These are phyloP conservation scores for Diploptera punctata DNA, from an alignment of 2,888 invertebrate genomes.

Conservation along the genomic window DNA sequence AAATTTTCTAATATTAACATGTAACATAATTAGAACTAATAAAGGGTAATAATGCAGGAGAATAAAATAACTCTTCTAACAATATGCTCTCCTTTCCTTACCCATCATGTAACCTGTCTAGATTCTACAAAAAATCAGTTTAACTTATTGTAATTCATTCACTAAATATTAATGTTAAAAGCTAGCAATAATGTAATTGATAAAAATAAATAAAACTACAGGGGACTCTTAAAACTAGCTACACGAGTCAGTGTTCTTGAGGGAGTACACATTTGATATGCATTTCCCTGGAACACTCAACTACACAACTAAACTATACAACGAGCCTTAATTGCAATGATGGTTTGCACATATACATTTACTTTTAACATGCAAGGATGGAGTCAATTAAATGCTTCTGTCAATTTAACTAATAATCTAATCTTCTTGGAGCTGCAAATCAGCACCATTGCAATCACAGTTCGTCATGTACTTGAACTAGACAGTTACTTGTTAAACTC, in stretches of 20 bases:
- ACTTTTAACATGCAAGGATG: neutral
- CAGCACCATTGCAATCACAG: slow-evolving; percentile 1
- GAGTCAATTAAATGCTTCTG: too few species aligned
- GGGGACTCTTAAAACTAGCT: slow-evolving; percentile 25
- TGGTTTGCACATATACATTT: neutral
- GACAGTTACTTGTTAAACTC: slow-evolving; percentile 17
- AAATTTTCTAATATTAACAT: too few species aligned
- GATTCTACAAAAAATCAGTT: neutral
- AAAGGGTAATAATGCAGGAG: too few species aligned
- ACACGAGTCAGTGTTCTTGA: slow-evolving; percentile 8
- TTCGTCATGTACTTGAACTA: neutral
- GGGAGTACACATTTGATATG: neutral
- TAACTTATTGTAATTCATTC: neutral
- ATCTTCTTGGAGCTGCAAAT: too few species aligned
- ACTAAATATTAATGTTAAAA: slow-evolving; percentile 1
- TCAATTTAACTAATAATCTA: too few species aligned
- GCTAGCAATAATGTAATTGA: slow-evolving; percentile 10
- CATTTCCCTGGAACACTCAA: neutral
- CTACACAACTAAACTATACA: slow-evolving; percentile 16
- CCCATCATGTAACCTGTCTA: neutral
- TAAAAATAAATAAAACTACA: slow-evolving; percentile 4
- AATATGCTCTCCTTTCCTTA: neutral
- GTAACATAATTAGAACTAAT: too few species aligned
- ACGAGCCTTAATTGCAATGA: neutral
- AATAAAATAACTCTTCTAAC: too few species aligned